Evolutionary conservation across 1,140 invertebrate genomes (phyloP).

Genomic region (Drosophila sucinea): DNA sequence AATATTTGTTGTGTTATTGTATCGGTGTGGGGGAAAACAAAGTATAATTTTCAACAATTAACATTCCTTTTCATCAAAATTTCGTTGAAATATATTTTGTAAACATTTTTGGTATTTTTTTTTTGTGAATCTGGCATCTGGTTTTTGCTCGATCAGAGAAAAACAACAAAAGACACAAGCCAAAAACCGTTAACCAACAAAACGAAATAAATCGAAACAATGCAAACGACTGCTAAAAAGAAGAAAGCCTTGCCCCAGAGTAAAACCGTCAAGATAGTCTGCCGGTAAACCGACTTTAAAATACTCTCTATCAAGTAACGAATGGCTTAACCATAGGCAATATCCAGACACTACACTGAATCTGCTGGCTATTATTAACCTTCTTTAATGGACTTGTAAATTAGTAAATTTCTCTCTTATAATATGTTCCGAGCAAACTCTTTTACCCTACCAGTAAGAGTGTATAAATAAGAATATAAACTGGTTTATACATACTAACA

Average conservation of each 20-base stretch:
- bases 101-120: constrained; percentile 21
- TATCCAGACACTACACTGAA: too few relatives aligned
- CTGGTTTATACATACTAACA: neutral
- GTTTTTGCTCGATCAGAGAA: constrained; percentile 20
- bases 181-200: constrained; percentile 34
- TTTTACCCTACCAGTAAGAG: neutral
- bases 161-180: constrained; percentile 18
- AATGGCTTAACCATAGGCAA: too few relatives aligned
- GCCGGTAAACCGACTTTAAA: neutral
- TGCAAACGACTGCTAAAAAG: neutral
- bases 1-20: constrained; percentile 22
- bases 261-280: neutral
- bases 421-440: neutral
- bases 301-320: neutral
- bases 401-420: neutral
- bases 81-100: constrained; percentile 15
- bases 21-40: neutral
- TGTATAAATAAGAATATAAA: neutral
- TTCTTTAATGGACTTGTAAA: neutral
- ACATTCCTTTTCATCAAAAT: constrained; percentile 28
- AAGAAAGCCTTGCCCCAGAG: neutral
- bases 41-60: constrained; percentile 35
- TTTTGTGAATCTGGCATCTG: constrained; percentile 34
- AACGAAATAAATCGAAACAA: neutral
- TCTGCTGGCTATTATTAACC: neutral